Conservation (phyloP, 2,113 vertebrate genomes). For the Poicephalus gulielmi region DNA sequence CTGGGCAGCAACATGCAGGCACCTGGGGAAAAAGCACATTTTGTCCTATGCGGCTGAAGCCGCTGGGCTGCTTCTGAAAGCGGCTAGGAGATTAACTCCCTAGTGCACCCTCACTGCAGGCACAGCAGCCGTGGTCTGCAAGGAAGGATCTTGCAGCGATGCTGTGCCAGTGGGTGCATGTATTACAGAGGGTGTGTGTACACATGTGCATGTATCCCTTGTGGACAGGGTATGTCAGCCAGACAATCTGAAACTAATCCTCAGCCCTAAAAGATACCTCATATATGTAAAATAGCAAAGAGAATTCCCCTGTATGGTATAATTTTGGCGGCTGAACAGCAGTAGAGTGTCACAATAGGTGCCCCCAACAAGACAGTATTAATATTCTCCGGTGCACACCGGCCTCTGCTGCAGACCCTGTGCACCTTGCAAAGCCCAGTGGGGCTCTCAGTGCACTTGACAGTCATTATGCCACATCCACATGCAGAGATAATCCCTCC, state of each 20-base stretch:
- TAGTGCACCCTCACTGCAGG: not conserved
- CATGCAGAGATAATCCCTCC: slow-evolving; percentile 68
- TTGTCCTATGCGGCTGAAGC: not conserved
- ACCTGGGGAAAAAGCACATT: not conserved
- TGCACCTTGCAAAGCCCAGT: slow-evolving; percentile 43
- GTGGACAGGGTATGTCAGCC: not conserved
- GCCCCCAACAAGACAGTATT: slow-evolving; percentile 43
- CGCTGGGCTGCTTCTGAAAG: not conserved
- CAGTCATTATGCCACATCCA: slow-evolving; percentile 67
- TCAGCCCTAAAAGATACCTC: slow-evolving; percentile 27
- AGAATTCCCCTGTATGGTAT: slow-evolving; percentile 47
- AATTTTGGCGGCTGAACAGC: slow-evolving; percentile 54
- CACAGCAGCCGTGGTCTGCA: rapidly evolving
- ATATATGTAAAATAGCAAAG: slow-evolving; percentile 48
- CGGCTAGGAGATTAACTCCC: not conserved
- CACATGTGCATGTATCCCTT: not conserved
- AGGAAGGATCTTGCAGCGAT: not conserved
- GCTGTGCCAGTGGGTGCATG: not conserved
- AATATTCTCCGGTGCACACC: not conserved
- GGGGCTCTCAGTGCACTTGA: slow-evolving; percentile 65
- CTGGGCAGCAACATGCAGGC: not conserved
- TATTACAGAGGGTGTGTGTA: not conserved
- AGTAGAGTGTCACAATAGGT: slow-evolving; percentile 38
- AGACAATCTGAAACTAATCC: slow-evolving; percentile 19
- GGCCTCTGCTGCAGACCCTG: slow-evolving; percentile 37